A percentile compares a stretch with the other conserved stretches of the same genome.
phyloP scores from a whole-genome alignment of 2,113 vertebrate species.

The Manacus vitellinus region DNA sequence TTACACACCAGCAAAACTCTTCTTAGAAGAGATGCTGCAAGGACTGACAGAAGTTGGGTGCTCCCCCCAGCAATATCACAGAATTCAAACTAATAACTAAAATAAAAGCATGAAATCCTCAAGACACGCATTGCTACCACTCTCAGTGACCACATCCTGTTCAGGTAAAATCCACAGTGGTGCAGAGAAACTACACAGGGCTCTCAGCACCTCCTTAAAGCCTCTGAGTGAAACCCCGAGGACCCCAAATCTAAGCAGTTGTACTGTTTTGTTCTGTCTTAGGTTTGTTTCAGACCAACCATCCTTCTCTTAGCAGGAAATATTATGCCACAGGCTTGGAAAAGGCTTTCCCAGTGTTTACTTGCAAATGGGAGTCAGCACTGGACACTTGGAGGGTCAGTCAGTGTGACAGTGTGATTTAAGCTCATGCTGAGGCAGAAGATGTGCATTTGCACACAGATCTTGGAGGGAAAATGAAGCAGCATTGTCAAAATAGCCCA shows the following conservation, averaged over 20 bases:
- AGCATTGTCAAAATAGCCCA: neutral
- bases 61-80: neutral
- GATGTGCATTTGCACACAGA: accelerated
- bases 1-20: neutral
- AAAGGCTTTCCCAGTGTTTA: neutral
- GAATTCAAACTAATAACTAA: neutral
- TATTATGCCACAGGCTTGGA: neutral
- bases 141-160: slow-evolving; percentile 52
- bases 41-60: neutral
- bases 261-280: neutral
- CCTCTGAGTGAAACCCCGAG: neutral
- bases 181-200: neutral
- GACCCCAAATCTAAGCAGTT: neutral
- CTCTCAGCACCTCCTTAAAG: slow-evolving; percentile 11
- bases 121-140: neutral
- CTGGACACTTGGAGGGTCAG: accelerated
- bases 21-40: neutral
- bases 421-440: neutral
- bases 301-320: neutral
- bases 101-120: slow-evolving; percentile 9
- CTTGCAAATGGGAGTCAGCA: accelerated
- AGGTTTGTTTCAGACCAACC: neutral
- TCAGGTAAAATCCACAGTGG: slow-evolving; percentile 12
- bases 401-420: neutral
- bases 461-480: neutral